Conservation (phyloP, 2,113 vertebrate genomes). For the Gyps fulvus region DNA sequence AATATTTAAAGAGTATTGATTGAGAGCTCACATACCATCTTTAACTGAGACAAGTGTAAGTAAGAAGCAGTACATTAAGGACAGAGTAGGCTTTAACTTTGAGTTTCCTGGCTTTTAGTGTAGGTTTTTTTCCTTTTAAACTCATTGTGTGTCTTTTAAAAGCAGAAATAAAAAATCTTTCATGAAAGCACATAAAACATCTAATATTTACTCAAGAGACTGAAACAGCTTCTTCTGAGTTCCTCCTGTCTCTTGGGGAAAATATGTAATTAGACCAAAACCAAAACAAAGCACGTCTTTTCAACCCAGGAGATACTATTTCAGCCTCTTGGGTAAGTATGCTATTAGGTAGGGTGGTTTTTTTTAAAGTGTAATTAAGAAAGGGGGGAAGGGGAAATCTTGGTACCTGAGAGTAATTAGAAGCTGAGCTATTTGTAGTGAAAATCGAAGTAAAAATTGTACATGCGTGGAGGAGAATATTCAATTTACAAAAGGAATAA, state of each 20-base stretch:
- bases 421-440: constrained; percentile 52
- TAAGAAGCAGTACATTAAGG: constrained; percentile 36
- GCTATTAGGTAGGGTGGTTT: constrained; percentile 50
- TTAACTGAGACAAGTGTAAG: not conserved
- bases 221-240: constrained; percentile 67
- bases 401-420: constrained; percentile 47
- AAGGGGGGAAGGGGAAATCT: not conserved
- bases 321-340: constrained; percentile 59
- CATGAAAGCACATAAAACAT: constrained; percentile 52
- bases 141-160: constrained; percentile 32
- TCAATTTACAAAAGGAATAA: not conserved
- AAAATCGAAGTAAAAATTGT: constrained; percentile 20
- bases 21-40: not conserved
- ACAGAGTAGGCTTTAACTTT: constrained; percentile 9
- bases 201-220: constrained; percentile 62
- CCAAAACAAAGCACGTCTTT: constrained; percentile 62
- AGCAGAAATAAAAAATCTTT: constrained; percentile 62
- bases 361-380: constrained; percentile 66
- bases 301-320: constrained; percentile 60
- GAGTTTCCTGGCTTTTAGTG: not conserved
- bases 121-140: constrained; percentile 51
- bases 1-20: not conserved
- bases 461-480: not conserved
- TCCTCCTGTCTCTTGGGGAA: constrained; percentile 51
- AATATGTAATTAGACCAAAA: constrained; percentile 71